Evolutionary conservation across 2,888 invertebrate species (phyloP), one percentile per base, ranked within the genome.

Genomic region (Uloborus plumipes): DNA sequence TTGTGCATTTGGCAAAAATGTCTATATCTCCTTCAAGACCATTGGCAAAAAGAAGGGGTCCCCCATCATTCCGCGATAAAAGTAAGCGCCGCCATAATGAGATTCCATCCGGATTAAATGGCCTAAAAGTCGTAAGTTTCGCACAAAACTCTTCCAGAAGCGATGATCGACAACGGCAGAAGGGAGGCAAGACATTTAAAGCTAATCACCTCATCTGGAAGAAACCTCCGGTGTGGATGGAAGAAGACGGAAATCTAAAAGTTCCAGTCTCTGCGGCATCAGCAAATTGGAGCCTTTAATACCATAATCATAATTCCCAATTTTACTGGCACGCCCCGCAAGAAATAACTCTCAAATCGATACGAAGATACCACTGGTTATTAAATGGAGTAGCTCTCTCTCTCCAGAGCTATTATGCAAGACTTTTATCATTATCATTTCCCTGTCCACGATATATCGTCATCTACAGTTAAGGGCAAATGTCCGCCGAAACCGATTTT

Each of bases 251-350:
- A 53, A 39, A 58, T 39, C 39, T 39, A 39, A 39, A n/a, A 39
- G 9, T 39, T 39, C 39, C 39, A 39, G 39, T 39, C 39, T 39
- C 39, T 39, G 39, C 22, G 47, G 22, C 47, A 15, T 55, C 65
- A 55, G 47, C 47, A 53, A 66, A 65, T 55, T 53, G 65, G 49
- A 66, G 69, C 39, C 39, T 74, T 65, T 55, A 74, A 65, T 51
- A 65, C 22, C 65, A 39, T 65, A 74, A 65, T 74, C 65, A 73
- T 73, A 65, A 65, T 65, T 74, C 65, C 53, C 47, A 49, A n/a
- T 53, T 64, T 58, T 49, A 18, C 47, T 20, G 70, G 70, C 65
- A 74, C 74, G 74, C 74, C 74, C 50, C 31, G 22, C 47, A 14
- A 14, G 59, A 59, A 59, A 59, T 59, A 59, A 59, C 20, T n/a